Evolutionary conservation across 2,888 invertebrate species (phyloP).

Genomic region (Agriotes lineatus): DNA sequence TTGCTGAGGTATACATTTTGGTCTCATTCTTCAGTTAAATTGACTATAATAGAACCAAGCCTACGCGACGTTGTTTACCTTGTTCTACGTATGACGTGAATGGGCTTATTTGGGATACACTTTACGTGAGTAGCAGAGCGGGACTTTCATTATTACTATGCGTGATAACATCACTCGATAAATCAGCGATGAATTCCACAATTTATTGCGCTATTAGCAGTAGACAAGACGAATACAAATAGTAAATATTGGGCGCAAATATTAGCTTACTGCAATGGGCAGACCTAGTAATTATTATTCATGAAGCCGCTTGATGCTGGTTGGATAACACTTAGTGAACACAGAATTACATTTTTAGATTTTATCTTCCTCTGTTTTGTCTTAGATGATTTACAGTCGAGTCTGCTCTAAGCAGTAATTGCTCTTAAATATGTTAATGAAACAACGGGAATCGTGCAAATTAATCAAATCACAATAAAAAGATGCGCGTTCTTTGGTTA

Average conservation of each 20-base stretch:
- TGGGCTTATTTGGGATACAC: not conserved
- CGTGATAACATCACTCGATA: constrained; percentile 61
- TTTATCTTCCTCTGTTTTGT: too few species aligned
- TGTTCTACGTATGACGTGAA: constrained; percentile 9
- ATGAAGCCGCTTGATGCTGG: constrained; percentile 37
- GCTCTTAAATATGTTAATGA: too few species aligned
- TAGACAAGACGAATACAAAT: constrained; percentile 62
- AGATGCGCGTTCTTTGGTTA: too few species aligned
- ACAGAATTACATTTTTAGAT: constrained; percentile 17
- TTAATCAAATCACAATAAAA: too few species aligned
- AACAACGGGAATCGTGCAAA: too few species aligned
- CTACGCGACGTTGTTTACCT: too few species aligned
- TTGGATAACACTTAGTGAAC: constrained; percentile 30
- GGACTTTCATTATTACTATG: constrained; percentile 41
- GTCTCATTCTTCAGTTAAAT: too few species aligned
- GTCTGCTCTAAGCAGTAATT: too few species aligned
- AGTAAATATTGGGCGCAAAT: constrained; percentile 64
- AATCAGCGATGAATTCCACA: constrained; percentile 61
- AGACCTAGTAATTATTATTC: constrained; percentile 43
- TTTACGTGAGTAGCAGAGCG: constrained; percentile 19
- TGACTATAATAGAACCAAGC: too few species aligned
- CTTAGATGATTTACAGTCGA: too few species aligned
- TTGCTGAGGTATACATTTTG: too few species aligned
- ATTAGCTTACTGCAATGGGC: constrained; percentile 57
- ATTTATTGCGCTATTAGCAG: constrained; percentile 63